phyloP scores from a whole-genome alignment of 2,888 invertebrate species.

The Hecatera dysodea region DNA sequence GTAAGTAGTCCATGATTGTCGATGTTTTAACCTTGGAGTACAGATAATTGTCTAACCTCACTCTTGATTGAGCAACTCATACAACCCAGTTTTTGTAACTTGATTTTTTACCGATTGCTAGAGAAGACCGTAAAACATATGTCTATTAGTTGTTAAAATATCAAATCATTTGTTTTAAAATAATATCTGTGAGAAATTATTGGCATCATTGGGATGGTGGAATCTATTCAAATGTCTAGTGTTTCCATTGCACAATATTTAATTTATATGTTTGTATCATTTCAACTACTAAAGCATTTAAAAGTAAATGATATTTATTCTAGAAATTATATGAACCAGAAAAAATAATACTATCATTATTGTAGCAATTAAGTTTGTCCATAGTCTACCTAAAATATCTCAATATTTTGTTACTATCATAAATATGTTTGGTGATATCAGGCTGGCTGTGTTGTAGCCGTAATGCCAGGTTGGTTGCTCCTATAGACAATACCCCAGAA shows the following conservation, averaged over 20 bases:
- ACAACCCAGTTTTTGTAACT: constrained; percentile 63
- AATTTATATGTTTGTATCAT: constrained; percentile 5
- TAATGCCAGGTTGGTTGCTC: constrained; percentile 79
- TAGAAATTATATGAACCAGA: neutral
- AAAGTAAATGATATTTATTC: neutral
- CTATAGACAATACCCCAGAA: constrained; percentile 75
- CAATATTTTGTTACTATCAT: neutral
- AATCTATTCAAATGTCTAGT: constrained; percentile 38
- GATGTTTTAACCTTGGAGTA: constrained; percentile 69
- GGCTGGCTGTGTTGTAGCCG: constrained; percentile 87
- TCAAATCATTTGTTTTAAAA: neutral
- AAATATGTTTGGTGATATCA: constrained; percentile 73
- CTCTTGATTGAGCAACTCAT: constrained; percentile 59
- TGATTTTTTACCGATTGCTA: constrained; percentile 18
- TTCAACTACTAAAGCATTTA: neutral
- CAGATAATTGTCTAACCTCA: constrained; percentile 75
- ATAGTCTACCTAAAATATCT: constrained; percentile 1
- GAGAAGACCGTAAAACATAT: neutral
- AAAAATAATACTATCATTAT: neutral
- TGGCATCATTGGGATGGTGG: constrained; percentile 60
- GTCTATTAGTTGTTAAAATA: neutral
- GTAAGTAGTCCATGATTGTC: constrained; percentile 77
- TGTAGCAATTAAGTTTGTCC: constrained; percentile 3
- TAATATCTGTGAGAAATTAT: neutral
- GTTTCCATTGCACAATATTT: constrained; percentile 46